Percentiles rank a stretch among this genome's conserved stretches.
Conservation (phyloP, 2,113 vertebrate genomes). For the Vimba vimba region DNA sequence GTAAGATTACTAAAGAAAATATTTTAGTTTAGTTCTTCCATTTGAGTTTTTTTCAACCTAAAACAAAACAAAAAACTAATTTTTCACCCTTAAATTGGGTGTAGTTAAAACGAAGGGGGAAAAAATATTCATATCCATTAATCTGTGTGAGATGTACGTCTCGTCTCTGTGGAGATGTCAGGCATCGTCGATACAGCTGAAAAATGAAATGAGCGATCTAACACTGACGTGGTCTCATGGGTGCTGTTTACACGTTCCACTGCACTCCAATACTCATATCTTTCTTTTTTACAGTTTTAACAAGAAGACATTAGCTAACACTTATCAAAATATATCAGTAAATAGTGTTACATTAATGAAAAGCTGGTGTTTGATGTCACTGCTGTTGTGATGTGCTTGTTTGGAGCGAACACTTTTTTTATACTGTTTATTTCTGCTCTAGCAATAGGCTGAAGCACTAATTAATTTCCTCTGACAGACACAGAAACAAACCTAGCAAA, state of each 20-base stretch:
- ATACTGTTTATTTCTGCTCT: not conserved
- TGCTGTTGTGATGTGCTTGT: constrained; percentile 22
- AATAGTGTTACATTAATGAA: constrained; percentile 45
- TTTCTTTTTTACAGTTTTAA: constrained; percentile 44
- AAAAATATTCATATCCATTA: constrained; percentile 27
- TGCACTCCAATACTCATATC: constrained; percentile 41
- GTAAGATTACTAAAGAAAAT: not conserved
- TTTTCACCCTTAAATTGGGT: not conserved
- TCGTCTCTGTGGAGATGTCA: constrained; percentile 38
- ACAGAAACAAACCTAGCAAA: constrained; percentile 32
- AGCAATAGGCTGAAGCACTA: not conserved
- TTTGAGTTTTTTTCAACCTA: not conserved
- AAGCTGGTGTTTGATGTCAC: constrained; percentile 33
- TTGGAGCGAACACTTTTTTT: not conserved
- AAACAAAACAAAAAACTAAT: not conserved
- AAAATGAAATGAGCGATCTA: constrained; percentile 46
- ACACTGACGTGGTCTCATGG: constrained; percentile 47
- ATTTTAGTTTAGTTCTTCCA: not conserved
- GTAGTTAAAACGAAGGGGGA: not conserved
- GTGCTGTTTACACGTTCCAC: constrained; percentile 46
- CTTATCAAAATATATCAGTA: constrained; percentile 42
- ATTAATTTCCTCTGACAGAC: constrained; percentile 37
- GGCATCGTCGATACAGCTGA: constrained; percentile 25
- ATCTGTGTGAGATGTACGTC: constrained; percentile 27
- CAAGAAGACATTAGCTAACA: constrained; percentile 38